Percentiles rank a stretch among this genome's conserved stretches.
Conservation (phyloP, 1,140 invertebrate genomes). For the Colletes gigas region DNA sequence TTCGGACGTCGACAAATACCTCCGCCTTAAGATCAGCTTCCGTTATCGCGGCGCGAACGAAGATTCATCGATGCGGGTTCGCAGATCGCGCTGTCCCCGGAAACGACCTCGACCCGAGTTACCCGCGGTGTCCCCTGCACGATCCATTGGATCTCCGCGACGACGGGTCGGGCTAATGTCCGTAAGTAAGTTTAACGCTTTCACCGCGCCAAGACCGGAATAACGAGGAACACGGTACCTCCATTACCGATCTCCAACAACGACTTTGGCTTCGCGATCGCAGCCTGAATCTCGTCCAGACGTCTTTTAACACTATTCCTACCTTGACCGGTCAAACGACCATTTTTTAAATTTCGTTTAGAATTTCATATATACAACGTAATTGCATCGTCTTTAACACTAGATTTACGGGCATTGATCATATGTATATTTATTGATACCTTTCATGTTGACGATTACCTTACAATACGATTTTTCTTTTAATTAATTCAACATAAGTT, state of each 20-base stretch:
- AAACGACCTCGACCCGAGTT: not conserved
- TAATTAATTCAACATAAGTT: no score
- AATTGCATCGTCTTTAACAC: no score
- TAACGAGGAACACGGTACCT: slow-evolving; percentile 54
- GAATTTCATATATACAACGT: no score
- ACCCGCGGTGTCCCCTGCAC: not conserved
- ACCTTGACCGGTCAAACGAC: no score
- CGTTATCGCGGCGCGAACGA: not conserved
- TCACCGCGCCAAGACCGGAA: slow-evolving; percentile 33
- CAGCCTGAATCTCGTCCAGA: not conserved
- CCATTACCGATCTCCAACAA: slow-evolving; percentile 51
- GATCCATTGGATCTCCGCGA: slow-evolving; percentile 45
- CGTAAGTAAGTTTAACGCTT: slow-evolving; percentile 57
- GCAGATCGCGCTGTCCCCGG: not conserved
- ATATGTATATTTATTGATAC: no score
- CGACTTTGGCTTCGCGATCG: not conserved
- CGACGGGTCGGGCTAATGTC: slow-evolving; percentile 28
- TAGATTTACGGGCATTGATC: no score
- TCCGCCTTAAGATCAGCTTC: not conserved
- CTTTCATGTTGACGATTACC: no score
- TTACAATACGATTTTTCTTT: no score
- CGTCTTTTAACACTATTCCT: no score
- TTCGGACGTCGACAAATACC: not conserved
- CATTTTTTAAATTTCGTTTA: no score
- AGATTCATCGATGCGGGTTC: slow-evolving; percentile 16